A percentile compares a stretch with the other conserved stretches of the same genome.
Evolutionary conservation across 1,140 invertebrate genomes (phyloP).

Genomic region (Prorops nasuta): DNA sequence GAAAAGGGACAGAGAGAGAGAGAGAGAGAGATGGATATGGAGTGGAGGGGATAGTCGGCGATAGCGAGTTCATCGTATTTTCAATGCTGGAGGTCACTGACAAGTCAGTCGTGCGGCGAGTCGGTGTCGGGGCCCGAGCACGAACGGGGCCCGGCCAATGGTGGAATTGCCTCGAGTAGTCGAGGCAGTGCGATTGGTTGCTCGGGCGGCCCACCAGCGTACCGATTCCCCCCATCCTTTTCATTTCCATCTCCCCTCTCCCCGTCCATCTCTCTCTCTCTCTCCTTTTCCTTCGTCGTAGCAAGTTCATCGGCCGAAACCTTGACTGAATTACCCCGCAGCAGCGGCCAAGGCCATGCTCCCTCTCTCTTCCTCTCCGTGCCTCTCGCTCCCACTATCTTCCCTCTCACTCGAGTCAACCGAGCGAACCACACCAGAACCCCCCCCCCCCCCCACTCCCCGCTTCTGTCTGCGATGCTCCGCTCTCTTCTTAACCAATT

Average conservation of each 20-base stretch:
- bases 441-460: no score
- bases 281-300: slow-evolving; percentile 34
- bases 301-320: slow-evolving; percentile 66
- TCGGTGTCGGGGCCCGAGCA: slow-evolving; percentile 16
- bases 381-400: slow-evolving; percentile 9
- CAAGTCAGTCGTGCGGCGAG: slow-evolving; percentile 40
- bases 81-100: slow-evolving; percentile 65
- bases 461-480: no score
- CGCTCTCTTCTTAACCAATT: not conserved
- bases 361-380: slow-evolving; percentile 31
- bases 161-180: slow-evolving; percentile 1
- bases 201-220: no score
- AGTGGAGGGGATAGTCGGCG: not conserved
- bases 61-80: slow-evolving; percentile 61
- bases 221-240: slow-evolving; percentile 18
- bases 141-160: not conserved
- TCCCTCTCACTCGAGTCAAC: slow-evolving; percentile 3
- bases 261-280: slow-evolving; percentile 31
- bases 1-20: slow-evolving; percentile 1
- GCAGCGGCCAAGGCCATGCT: slow-evolving; percentile 62
- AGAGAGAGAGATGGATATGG: slow-evolving; percentile 17
- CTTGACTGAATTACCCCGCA: slow-evolving; percentile 71
- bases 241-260: slow-evolving; percentile 2
- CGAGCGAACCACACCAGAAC: no score
- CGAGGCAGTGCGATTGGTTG: slow-evolving; percentile 4